Base-by-base conservation (phyloP, 2,113 vertebrate genomes). In the Gadus macrocephalus region DNA sequence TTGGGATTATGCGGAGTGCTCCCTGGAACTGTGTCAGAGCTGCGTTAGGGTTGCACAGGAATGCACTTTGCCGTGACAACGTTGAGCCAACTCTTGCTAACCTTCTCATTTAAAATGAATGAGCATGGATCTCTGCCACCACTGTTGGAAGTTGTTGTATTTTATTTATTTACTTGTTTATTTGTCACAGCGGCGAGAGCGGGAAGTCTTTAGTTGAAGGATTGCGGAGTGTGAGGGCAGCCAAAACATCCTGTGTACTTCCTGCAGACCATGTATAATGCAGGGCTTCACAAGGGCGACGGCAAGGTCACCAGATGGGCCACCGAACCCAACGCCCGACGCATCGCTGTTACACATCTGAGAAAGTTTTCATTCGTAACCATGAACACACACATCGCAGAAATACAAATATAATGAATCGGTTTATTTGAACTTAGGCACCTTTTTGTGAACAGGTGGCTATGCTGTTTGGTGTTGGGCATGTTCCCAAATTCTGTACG, bases 71-170 rank as follows among this genome's bases (percentile, higher is more conserved):
- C 69, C 62, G 77, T 25, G 27, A 72, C 55, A 17, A 31, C 49
- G 20, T 53, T 25, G 15, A 25, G 38, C 72, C 68, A 78, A 53
- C 60, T 72, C 20, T 25, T 58, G 70, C 28, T 66, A 75, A 66
- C 63, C 22, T 28, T 64, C 78, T 78, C 74, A 71, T 86, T 49
- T 75, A 68, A 69, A 76, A 73, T 78, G 71, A 71, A 84, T 74
- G 63, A 61, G 66, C 59, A 42, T 74, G 78, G 49, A 79, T 66
- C 53, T 31, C 27, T 27, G 72, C 68, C 64, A 78, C n/a, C 19
- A 31, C 19, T n/a, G 20, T 70, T 72, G 67, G 38, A 20, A 58
- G 56, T 70, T 56, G 56, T 70, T 56, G 56, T 69, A 12, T 25
- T 61, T 69, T 15, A 27, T 60, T 35, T 53, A 9, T 5, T 15